Conservation (phyloP, 2,888 invertebrate species). For the Lingula anatina region DNA sequence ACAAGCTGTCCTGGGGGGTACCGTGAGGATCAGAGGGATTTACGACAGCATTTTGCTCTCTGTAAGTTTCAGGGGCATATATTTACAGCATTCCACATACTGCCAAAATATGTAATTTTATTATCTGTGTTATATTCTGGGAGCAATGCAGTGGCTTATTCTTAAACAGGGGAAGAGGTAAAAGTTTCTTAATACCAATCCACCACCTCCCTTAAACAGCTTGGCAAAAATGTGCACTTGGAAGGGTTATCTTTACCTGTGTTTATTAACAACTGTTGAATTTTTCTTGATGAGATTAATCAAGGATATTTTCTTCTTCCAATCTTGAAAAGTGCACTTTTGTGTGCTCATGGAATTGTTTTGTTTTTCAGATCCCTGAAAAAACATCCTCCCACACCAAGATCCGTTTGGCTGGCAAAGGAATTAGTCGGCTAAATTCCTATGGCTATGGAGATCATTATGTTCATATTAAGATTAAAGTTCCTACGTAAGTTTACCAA, state of each 20-base stretch:
- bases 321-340: too few relatives aligned
- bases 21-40: conserved; percentile 85
- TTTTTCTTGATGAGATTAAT: conserved; percentile 1
- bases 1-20: conserved; percentile 91
- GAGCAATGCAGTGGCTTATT: too few relatives aligned
- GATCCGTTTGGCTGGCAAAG: conserved; percentile 81
- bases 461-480: conserved; percentile 81
- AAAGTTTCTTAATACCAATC: too few relatives aligned
- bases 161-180: too few relatives aligned
- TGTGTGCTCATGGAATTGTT: not conserved
- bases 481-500: conserved; percentile 63
- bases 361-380: conserved; percentile 65
- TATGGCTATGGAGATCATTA: conserved; percentile 95
- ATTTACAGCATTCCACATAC: too few relatives aligned
- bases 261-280: not conserved
- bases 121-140: too few relatives aligned
- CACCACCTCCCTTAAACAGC: too few relatives aligned
- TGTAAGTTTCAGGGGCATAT: too few relatives aligned
- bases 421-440: conserved; percentile 84
- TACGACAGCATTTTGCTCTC: conserved; percentile 91
- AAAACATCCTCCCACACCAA: conserved; percentile 91
- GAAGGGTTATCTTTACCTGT: too few relatives aligned
- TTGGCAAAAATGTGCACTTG: too few relatives aligned
- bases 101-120: too few relatives aligned
- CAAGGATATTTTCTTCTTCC: too few relatives aligned